These are phyloP conservation scores for Lindbergichthys nudifrons DNA, from an alignment of 2,797 vertebrate genomes.

Conservation along the genomic window DNA sequence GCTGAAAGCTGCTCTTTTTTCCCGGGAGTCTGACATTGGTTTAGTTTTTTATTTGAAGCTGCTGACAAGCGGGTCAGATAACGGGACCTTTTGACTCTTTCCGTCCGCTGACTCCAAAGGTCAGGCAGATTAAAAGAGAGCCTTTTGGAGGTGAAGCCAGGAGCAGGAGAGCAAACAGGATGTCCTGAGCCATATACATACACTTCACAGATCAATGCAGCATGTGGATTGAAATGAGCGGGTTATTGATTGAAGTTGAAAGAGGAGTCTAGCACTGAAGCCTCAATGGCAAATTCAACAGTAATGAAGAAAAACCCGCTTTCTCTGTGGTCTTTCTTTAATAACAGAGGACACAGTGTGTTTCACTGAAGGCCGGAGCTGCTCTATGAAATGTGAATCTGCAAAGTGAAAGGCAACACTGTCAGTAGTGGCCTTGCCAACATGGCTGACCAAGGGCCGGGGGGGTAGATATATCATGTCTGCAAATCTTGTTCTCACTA, in stretches of 20 bases:
- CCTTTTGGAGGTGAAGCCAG: constrained; percentile 22
- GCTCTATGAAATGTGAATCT: constrained; percentile 47
- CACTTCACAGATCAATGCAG: constrained; percentile 27
- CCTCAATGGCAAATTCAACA: not conserved
- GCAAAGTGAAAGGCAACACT: constrained; percentile 54
- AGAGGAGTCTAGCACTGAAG: not conserved
- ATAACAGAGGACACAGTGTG: not conserved
- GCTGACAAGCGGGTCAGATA: constrained; percentile 47
- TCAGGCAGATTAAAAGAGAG: constrained; percentile 53
- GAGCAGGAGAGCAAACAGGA: constrained; percentile 18
- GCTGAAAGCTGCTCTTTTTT: constrained; percentile 13
- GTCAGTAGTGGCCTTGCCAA: constrained; percentile 14
- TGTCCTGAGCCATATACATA: constrained; percentile 39
- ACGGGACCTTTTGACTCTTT: constrained; percentile 54
- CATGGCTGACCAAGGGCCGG: constrained; percentile 6
- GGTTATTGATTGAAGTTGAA: constrained; percentile 10
- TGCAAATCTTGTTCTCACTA: constrained; percentile 72
- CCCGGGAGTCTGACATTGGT: not conserved
- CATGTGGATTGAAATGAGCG: not conserved
- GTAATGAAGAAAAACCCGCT: not conserved
- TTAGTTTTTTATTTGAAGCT: constrained; percentile 47
- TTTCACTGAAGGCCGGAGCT: constrained; percentile 1
- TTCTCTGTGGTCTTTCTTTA: not conserved
- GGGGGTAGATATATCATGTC: constrained; percentile 50
- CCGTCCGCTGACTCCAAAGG: constrained; percentile 52